Evolutionary conservation across 2,797 vertebrate genomes (phyloP).

Genomic region (Rhincodon typus): DNA sequence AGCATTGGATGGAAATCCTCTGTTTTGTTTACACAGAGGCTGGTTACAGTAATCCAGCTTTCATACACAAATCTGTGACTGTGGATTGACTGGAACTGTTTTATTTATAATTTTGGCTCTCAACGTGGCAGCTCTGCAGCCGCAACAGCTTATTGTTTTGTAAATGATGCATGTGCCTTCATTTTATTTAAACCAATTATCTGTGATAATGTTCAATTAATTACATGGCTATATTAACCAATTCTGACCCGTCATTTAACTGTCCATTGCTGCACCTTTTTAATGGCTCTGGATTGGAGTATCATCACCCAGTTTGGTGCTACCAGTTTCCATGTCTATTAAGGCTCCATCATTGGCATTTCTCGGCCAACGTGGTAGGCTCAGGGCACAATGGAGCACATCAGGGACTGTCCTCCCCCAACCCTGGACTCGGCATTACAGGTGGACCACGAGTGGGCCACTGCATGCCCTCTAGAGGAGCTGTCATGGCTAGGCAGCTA

Average conservation of each 20-base stretch:
- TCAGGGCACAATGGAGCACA: not conserved
- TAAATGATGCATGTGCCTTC: not conserved
- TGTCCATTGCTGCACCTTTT: not conserved
- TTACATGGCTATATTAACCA: not conserved
- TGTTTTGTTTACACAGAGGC: slow-evolving; percentile 15
- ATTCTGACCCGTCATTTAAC: not conserved
- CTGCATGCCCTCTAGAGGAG: too few species aligned
- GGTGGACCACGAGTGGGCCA: too few species aligned
- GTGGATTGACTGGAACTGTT: not conserved
- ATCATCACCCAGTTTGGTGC: too few species aligned
- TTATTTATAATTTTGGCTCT: not conserved
- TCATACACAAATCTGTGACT: slow-evolving; percentile 4
- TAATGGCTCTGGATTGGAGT: too few species aligned
- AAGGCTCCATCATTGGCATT: not conserved
- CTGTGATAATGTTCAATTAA: not conserved
- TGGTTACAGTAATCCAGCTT: not conserved
- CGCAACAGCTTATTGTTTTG: not conserved
- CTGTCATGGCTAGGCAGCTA: too few species aligned
- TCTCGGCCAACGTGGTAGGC: not conserved
- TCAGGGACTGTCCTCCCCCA: not conserved
- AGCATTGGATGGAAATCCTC: slow-evolving; percentile 13
- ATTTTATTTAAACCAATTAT: not conserved
- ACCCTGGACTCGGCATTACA: too few species aligned
- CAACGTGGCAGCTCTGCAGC: not conserved
- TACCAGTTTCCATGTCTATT: not conserved